Base-by-base conservation (phyloP, 1,140 invertebrate species). In the Mercenaria mercenaria region DNA sequence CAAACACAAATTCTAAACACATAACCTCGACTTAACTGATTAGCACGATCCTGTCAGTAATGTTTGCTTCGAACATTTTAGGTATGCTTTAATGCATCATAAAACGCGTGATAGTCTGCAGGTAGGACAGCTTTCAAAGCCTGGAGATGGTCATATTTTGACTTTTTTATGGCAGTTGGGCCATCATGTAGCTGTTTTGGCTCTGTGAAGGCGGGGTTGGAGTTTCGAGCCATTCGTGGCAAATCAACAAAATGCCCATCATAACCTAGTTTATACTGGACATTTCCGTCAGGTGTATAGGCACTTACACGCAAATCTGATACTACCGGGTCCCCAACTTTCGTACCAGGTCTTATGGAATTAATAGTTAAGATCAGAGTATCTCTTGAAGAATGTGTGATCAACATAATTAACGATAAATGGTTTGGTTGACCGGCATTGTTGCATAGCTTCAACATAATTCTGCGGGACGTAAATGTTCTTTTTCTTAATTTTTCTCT, bases 261-360 rank as follows among this genome's bases (percentile, higher is more conserved):
- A 32, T 43, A 85, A 20, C 20, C 41, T 20, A 85, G 34, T 26
- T 85, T 85, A 3, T 8, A 11, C 39, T 85, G 82, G 32, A 85
- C 32, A 20, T 69, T 37, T 6, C 82, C 82, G 32, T 69, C 47
- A 26, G 82, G 61, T 1, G 8, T 69, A 26, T 85, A 85, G 11
- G 15, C 32, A 15, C 72, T 37, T 20, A 69, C 61, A 50, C 82
- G 61, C 3, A 85, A 29, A 85, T 85, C 67, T 34, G 82, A 43
- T 52, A 85, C 82, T 23, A 72, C 37, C 34, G 82, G 82, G 72
- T 85, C 82, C 2, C 82, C 82, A 52, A 74, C 39, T 74, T 74
- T 69, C 13, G 32, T 26, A 20, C 82, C 82, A 6, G 82, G 82
- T 18, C 82, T 43, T 47, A 85, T 72, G 29, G 43, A 69, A 74